Evolutionary conservation across 2,113 vertebrate genomes (phyloP).

Genomic region (Chaetorhynchus papuensis): DNA sequence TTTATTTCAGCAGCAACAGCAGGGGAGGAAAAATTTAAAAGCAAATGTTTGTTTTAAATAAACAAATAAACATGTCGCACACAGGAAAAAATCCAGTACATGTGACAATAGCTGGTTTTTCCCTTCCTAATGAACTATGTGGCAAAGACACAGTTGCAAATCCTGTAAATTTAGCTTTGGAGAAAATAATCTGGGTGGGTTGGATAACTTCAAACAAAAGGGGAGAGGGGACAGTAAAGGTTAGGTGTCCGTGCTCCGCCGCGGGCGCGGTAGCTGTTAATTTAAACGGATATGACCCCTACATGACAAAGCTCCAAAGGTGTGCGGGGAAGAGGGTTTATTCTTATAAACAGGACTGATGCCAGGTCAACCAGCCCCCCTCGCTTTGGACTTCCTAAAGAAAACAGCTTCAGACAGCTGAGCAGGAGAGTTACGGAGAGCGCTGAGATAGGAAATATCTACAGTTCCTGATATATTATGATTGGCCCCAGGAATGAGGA

Average conservation of each 20-base stretch:
- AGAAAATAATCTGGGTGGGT: slow-evolving; percentile 60
- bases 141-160: not conserved
- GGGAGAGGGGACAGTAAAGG: slow-evolving; percentile 64
- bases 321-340: slow-evolving; percentile 75
- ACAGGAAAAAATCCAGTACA: not conserved
- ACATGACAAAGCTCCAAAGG: slow-evolving; percentile 80
- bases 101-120: not conserved
- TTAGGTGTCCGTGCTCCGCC: slow-evolving; percentile 53
- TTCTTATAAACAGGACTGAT: slow-evolving; percentile 85
- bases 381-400: slow-evolving; percentile 89
- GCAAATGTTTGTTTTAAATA: not conserved
- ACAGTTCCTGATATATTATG: slow-evolving; percentile 84
- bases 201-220: slow-evolving; percentile 66
- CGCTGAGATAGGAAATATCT: slow-evolving; percentile 80
- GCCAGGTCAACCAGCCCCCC: slow-evolving; percentile 84
- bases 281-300: slow-evolving; percentile 82
- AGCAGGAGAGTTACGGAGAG: slow-evolving; percentile 74
- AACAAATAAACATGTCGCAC: not conserved
- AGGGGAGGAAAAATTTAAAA: not conserved
- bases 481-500: slow-evolving; percentile 73
- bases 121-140: slow-evolving; percentile 4
- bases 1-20: not conserved
- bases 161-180: slow-evolving; percentile 41
- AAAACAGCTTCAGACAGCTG: slow-evolving; percentile 81
- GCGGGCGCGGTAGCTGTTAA: not conserved